Base-by-base conservation (phyloP, 2,797 vertebrate species). In the Anguilla anguilla region DNA sequence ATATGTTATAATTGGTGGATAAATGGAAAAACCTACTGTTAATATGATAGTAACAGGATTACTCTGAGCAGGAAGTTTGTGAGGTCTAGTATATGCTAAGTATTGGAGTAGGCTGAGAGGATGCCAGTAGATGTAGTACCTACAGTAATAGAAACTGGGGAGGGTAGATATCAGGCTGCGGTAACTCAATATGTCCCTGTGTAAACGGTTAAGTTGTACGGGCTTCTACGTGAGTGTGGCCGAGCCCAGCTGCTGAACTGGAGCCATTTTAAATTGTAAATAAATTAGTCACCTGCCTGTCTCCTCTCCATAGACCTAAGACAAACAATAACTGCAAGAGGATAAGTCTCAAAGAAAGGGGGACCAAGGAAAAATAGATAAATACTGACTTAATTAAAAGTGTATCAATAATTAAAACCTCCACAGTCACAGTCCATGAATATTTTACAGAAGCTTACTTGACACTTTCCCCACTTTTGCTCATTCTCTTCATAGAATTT, bases 341-440 rank as follows among this genome's bases (percentile, higher is more conserved):
- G 17, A 86, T 83, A 17, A 67, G 35, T n/a, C 43, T 51, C 86
- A 28, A 81, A 81, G 51, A 83, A 83, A 57, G 31, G 46, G 61
- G 39, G 57, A 67, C 79, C 15, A 69, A 69, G 43, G 57, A 83
- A 61, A 87, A 83, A 67, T 64, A 84, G 79, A 83, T 46, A 61
- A 46, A 87, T 61, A 67, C 57, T 69, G 15, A 22, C 46, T 88
- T 67, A 85, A 87, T 87, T 88, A 81, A 88, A 87, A 79, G 72
- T 82, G n/a, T 87, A 67, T 89, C 83, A 87, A 87, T 89, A 87
- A 81, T 88, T 85, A 82, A 88, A 86, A 64, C 35, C 31, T 3
- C 22, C n/a, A 46, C 43, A n/a, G 85, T 19, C 55, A 67, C 87
- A 49, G 39, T 35, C 77, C 35, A 81, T 86, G 35, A 86, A 88